Percentiles rank a stretch among this genome's conserved stretches.
Conservation (phyloP, 2,113 vertebrate species). For the Apaloderma vittatum region DNA sequence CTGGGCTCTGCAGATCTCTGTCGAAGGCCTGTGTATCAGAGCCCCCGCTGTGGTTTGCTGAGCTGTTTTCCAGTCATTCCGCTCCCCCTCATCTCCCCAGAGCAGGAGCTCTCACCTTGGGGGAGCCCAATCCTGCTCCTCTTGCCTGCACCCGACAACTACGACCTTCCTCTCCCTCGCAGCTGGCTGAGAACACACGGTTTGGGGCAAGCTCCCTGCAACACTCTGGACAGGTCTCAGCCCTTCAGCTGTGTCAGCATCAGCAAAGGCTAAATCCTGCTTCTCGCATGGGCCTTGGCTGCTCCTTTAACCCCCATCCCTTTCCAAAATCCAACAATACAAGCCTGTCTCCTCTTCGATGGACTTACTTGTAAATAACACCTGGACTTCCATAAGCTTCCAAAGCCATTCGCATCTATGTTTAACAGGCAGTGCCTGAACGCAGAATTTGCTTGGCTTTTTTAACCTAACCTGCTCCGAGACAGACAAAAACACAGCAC, state of each 20-base stretch:
- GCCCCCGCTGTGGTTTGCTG: background rate
- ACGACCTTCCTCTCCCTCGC: accelerated
- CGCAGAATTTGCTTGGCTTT: background rate
- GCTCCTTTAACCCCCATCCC: background rate
- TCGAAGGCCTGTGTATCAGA: accelerated
- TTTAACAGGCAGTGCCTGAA: background rate
- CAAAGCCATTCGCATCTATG: background rate
- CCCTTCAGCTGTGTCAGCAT: background rate
- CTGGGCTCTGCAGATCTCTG: background rate
- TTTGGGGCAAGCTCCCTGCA: background rate
- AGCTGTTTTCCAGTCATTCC: background rate
- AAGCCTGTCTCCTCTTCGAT: background rate
- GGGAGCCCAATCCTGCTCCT: background rate
- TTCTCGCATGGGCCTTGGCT: background rate
- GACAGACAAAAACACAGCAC: background rate
- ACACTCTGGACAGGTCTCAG: background rate
- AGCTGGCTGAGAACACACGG: accelerated
- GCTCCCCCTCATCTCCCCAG: background rate
- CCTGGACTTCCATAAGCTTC: background rate
- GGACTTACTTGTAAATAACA: background rate
- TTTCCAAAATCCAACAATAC: background rate
- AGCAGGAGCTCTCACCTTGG: background rate
- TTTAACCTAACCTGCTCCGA: background rate
- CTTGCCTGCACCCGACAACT: background rate
- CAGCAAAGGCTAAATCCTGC: background rate